phyloP scores from a whole-genome alignment of 2,797 vertebrate species.

The Loris lydekkerianus region DNA sequence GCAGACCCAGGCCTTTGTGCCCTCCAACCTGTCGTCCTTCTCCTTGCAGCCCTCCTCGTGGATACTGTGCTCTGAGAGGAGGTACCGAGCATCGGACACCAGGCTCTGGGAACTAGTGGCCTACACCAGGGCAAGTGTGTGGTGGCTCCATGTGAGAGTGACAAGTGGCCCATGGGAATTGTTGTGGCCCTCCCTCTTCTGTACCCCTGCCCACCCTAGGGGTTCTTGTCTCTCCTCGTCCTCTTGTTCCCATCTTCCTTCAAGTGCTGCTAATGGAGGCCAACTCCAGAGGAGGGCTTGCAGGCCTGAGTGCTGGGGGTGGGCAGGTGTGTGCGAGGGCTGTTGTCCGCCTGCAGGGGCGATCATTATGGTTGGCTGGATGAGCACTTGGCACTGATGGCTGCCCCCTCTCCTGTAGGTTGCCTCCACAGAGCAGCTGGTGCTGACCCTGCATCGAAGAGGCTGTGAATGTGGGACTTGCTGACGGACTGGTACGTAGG shows the following conservation, averaged over 20 bases:
- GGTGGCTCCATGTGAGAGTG: background rate
- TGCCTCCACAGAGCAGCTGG: fast-evolving
- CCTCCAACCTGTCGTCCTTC: fast-evolving
- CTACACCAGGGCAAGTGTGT: background rate
- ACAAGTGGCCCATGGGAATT: background rate
- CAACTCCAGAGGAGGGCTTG: background rate
- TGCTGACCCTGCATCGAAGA: background rate
- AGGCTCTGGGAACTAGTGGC: background rate
- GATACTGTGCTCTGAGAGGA: background rate
- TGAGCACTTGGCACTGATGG: background rate
- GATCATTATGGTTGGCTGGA: background rate
- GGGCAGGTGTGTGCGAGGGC: background rate
- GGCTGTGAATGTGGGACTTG: no score
- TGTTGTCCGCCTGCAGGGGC: background rate
- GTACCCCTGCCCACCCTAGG: background rate
- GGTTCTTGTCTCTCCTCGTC: background rate
- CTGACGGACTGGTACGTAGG: background rate
- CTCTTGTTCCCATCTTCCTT: background rate
- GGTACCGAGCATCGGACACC: background rate
- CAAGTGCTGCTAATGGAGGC: background rate
- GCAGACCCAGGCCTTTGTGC: fast-evolving
- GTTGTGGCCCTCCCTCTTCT: no score
- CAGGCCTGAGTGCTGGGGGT: background rate
- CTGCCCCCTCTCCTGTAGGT: background rate
- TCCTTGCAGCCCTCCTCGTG: background rate